These are phyloP conservation scores for Sparidentex hasta DNA, from an alignment of 2,797 vertebrate species.

Conservation along the genomic window DNA sequence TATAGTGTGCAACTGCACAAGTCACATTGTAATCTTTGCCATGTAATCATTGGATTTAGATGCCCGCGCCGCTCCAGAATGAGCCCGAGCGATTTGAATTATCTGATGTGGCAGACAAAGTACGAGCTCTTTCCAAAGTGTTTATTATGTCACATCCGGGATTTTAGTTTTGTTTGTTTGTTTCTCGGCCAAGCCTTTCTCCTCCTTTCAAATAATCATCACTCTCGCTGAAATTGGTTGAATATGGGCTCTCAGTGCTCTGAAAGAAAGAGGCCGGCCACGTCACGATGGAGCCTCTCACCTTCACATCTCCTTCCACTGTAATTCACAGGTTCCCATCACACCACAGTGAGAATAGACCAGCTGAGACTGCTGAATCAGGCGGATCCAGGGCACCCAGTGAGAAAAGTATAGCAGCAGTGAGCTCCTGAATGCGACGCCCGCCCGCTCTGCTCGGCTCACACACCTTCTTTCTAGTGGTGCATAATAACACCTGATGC, in stretches of 20 bases:
- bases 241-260: neutral
- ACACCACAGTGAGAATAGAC: conserved; percentile 61
- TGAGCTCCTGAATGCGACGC: conserved; percentile 38
- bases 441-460: conserved; percentile 29
- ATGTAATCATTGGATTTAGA: conserved; percentile 82
- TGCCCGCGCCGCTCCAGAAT: conserved; percentile 38
- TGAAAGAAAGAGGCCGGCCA: conserved; percentile 24
- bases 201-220: conserved; percentile 59
- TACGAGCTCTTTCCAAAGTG: conserved; percentile 54
- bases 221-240: conserved; percentile 7
- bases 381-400: conserved; percentile 64
- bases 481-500: conserved; percentile 35
- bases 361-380: conserved; percentile 71
- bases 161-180: conserved; percentile 53
- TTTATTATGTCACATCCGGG: conserved; percentile 52
- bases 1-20: conserved; percentile 69
- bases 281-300: conserved; percentile 47
- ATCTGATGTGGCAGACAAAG: conserved; percentile 69
- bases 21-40: conserved; percentile 82
- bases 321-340: conserved; percentile 53
- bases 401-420: conserved; percentile 55
- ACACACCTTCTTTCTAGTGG: conserved; percentile 26
- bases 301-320: conserved; percentile 49
- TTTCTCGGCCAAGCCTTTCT: conserved; percentile 31
- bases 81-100: conserved; percentile 65